Base-by-base conservation (phyloP, 1,140 invertebrate species). In the Drosophila simulans region DNA sequence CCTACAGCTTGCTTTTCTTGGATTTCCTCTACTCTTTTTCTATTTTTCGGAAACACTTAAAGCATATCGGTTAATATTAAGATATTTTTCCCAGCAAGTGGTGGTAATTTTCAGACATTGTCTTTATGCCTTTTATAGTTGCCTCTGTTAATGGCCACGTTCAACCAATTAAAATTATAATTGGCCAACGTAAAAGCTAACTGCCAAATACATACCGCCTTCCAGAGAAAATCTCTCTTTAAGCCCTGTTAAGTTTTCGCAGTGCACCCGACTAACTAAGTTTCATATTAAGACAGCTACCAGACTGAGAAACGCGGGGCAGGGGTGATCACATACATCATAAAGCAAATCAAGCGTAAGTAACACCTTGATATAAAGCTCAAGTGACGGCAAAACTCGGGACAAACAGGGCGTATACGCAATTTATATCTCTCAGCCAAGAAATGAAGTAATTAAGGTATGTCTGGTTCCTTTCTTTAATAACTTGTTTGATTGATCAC, bases 401-500 rank as follows among this genome's bases (percentile, higher is more conserved):
- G 43, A 48, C 11, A 57, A 43, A 81, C 60, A 22, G 15, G 55
- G 65, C 71, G 81, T 68, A 80, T 77, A 77, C 62, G 62, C 64
- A 65, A 80, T 73, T 57, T 74, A 70, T 57, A 43, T 66, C 15
- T 51, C 43, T 31, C 25, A 4, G 12, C 27, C 10, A 7, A 45
- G 37, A 57, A 37, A 12, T 12, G 60, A 48, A 40, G 49, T 88
- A 86, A 86, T 86, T 86, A 79, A 79, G 51, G 39, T 34, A 22
- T n/a, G 43, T 7, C 25, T 25, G 64, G 13, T 12, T 13, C 17
- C 27, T 34, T 74, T 22, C 37, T 53, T 45, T 65, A 63, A 80
- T 77, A 80, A 74, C 39, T 86, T 82, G 45, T 73, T 15, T 88
- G 84, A 88, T 88, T 83, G 83, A 89, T 88, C 65, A 75, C 62